A percentile compares a stretch with the other conserved stretches of the same genome.
phyloP scores from a whole-genome alignment of 1,140 invertebrate species.

The Pseudomyrmex concolor region DNA sequence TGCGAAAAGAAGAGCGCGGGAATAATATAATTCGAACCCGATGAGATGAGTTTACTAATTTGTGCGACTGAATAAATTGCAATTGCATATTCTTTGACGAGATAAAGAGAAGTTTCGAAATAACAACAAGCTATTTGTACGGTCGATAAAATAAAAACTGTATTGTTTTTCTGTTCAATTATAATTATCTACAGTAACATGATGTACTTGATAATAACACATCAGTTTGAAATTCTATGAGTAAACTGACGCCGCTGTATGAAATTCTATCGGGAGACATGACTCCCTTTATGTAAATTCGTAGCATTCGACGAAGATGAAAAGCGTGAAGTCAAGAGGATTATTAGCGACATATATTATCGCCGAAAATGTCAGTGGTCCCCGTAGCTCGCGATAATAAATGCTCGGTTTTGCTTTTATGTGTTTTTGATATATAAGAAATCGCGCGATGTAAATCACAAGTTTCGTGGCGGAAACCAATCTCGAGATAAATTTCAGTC shows the following conservation, averaged over 20 bases:
- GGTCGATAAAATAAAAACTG: not conserved
- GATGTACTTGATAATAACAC: not conserved
- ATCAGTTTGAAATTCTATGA: slow-evolving; percentile 2
- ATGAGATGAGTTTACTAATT: slow-evolving; percentile 2
- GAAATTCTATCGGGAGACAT: slow-evolving; percentile 7
- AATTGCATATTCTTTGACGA: not conserved
- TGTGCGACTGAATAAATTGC: not conserved
- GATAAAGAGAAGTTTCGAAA: not conserved
- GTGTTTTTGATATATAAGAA: slow-evolving; percentile 5
- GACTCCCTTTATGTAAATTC: not conserved
- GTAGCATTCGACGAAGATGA: not conserved
- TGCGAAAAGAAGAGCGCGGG: not conserved
- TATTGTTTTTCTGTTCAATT: not conserved
- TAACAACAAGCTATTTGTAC: not conserved
- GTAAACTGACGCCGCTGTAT: not conserved
- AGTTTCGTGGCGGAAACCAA: not conserved
- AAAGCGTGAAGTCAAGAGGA: not conserved
- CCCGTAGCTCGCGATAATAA: not conserved
- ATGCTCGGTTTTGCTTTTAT: not conserved
- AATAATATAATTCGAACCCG: not conserved
- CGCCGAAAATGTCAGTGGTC: not conserved
- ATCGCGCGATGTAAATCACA: slow-evolving; percentile 12
- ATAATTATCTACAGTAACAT: slow-evolving; percentile 12
- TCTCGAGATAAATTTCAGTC: slow-evolving; percentile 18
- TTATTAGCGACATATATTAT: slow-evolving; percentile 20